Evolutionary conservation across 2,113 vertebrate species (phyloP).

Genomic region (Phainopepla nitens): DNA sequence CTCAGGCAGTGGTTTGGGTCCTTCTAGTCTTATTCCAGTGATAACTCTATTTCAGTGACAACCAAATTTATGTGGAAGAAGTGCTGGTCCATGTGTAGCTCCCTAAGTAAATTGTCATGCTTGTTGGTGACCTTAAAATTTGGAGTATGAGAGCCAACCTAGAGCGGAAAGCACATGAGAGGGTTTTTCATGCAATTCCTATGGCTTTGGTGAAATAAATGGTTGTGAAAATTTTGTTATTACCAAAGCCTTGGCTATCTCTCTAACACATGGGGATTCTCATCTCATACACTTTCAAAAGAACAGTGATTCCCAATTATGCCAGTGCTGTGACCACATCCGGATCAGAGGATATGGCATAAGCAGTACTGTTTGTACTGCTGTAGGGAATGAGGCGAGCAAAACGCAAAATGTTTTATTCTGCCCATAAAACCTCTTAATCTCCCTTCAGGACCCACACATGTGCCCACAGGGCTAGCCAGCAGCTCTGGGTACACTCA

Average conservation of each 20-base stretch:
- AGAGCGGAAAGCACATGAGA: not conserved
- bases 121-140: not conserved
- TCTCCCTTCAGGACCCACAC: not conserved
- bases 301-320: not conserved
- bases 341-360: not conserved
- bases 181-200: not conserved
- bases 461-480: not conserved
- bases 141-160: not conserved
- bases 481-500: not conserved
- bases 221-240: not conserved
- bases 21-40: not conserved
- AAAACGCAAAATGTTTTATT: not conserved
- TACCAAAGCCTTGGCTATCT: not conserved
- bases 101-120: not conserved
- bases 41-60: not conserved
- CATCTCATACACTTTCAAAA: not conserved
- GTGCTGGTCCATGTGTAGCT: not conserved
- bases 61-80: not conserved
- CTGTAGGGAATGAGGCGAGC: not conserved
- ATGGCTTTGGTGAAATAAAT: not conserved
- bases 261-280: not conserved
- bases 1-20: not conserved
- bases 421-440: not conserved
- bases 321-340: fast-evolving
- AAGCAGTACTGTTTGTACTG: not conserved